phyloP scores from a whole-genome alignment of 2,113 vertebrate genomes.

The Cercocebus atys region DNA sequence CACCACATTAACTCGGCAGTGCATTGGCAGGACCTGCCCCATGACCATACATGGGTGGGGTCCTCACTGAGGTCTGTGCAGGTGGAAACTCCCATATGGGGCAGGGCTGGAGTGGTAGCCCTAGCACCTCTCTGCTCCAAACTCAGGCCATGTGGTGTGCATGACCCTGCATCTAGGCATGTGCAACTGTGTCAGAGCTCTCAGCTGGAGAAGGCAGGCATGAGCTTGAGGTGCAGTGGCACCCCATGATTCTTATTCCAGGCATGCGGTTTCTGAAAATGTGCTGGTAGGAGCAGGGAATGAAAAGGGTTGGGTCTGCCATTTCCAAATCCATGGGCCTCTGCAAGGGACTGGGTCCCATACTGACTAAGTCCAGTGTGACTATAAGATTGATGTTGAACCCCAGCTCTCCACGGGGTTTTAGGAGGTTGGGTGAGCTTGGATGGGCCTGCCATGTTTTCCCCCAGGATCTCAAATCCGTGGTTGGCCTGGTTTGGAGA shows the following conservation, averaged over 20 bases:
- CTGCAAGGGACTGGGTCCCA: not conserved
- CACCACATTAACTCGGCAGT: not conserved
- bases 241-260: not conserved
- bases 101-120: not conserved
- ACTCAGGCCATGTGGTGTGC: rapidly evolving
- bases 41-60: rapidly evolving
- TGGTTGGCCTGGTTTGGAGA: not conserved
- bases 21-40: not conserved
- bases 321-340: not conserved
- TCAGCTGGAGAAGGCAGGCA: rapidly evolving
- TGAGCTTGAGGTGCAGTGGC: not conserved
- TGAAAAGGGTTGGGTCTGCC: not conserved
- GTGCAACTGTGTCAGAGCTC: not conserved
- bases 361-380: not conserved
- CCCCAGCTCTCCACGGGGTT: not conserved
- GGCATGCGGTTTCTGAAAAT: not conserved
- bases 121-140: not conserved
- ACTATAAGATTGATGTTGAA: not conserved
- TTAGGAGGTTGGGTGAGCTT: not conserved
- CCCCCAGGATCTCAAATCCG: not conserved
- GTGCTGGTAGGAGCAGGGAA: not conserved
- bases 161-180: not conserved
- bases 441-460: not conserved
- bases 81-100: not conserved
- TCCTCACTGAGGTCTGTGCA: not conserved